Conservation (phyloP, 2,113 vertebrate genomes). For the Notothenia rossii region DNA sequence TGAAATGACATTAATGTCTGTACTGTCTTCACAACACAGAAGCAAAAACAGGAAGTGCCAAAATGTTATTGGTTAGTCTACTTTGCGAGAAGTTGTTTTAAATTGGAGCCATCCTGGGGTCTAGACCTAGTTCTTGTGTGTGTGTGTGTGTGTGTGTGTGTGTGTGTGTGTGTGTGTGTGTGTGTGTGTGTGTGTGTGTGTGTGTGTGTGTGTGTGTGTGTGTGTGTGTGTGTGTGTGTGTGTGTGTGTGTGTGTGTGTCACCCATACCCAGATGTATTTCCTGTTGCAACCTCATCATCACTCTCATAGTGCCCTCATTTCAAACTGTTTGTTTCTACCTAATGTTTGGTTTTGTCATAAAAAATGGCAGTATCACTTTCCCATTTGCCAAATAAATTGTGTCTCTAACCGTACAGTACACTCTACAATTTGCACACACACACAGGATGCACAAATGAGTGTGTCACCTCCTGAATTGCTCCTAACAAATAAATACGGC, state of each 20-base stretch:
- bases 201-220: no score
- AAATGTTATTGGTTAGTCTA: neutral
- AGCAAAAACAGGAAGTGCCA: neutral
- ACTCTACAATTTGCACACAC: neutral
- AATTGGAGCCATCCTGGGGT: neutral
- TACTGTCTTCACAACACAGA: neutral
- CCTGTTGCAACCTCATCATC: constrained; percentile 10
- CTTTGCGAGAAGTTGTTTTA: neutral
- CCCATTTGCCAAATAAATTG: constrained; percentile 29
- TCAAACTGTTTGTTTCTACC: constrained; percentile 38
- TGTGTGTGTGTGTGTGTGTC: neutral
- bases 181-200: no score
- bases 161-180: no score
- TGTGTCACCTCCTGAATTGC: constrained; percentile 53
- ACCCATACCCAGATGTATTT: constrained; percentile 14
- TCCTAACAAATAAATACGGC: constrained; percentile 70
- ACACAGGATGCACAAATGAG: constrained; percentile 8
- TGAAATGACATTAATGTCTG: neutral
- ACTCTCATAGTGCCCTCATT: constrained; percentile 36
- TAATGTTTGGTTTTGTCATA: constrained; percentile 52
- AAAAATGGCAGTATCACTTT: constrained; percentile 43
- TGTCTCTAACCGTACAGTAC: neutral
- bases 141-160: no score
- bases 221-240: no score
- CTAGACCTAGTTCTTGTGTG: neutral